Percentiles rank a stretch among this genome's conserved stretches.
These are phyloP conservation scores for Chelonia mydas DNA, from an alignment of 2,797 vertebrate genomes.

Conservation along the genomic window DNA sequence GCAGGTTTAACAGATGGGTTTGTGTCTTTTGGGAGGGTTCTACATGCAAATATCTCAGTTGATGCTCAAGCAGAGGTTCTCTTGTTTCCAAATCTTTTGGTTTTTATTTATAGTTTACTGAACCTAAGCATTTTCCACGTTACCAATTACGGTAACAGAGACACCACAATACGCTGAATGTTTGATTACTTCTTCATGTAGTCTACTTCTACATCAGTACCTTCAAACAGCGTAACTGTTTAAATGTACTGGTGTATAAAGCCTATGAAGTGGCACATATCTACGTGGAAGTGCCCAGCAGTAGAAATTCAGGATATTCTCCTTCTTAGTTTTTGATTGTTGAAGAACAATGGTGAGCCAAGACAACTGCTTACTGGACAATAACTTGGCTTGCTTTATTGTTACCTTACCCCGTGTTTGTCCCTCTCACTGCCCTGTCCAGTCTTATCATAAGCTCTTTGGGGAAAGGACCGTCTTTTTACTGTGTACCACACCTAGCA, in stretches of 20 bases:
- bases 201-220: too few relatives aligned
- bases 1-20: conserved; percentile 71
- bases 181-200: neutral
- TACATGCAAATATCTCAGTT: conserved; percentile 76
- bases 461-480: neutral
- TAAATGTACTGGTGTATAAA: neutral
- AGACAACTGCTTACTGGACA: neutral
- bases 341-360: neutral
- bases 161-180: neutral
- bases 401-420: neutral
- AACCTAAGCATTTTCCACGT: conserved; percentile 35
- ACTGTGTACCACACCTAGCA: neutral
- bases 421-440: neutral
- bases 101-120: conserved; percentile 35
- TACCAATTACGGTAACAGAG: conserved; percentile 8
- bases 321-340: neutral
- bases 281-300: neutral
- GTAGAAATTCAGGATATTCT: neutral
- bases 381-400: neutral
- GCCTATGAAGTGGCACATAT: neutral
- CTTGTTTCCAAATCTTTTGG: conserved; percentile 48
- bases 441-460: neutral
- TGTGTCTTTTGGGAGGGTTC: conserved; percentile 67
- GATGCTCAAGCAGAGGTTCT: conserved; percentile 49
- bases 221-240: neutral